Evolutionary conservation across 2,888 invertebrate genomes (phyloP).

Genomic region (Eilema sororculum): DNA sequence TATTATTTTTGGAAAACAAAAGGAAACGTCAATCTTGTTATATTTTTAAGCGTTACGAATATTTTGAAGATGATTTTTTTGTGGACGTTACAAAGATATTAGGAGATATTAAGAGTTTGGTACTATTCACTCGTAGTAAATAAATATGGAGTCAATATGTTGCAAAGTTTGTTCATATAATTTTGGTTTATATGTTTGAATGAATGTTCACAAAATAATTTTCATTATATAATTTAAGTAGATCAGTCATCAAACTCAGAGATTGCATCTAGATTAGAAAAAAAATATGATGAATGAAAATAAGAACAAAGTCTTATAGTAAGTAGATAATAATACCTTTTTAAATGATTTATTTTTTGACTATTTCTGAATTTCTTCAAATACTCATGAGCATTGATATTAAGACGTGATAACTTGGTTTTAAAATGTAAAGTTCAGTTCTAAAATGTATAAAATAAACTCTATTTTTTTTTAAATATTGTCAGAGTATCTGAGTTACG

Average conservation of each 20-base stretch:
- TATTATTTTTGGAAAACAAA: constrained; percentile 62
- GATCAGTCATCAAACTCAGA: no score
- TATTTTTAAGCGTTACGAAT: constrained; percentile 48
- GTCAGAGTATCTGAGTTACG: not conserved
- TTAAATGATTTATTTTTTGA: no score
- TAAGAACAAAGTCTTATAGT: not conserved
- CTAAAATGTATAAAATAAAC: no score
- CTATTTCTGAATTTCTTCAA: not conserved
- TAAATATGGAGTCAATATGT: not conserved
- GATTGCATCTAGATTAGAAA: no score
- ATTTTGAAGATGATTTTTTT: constrained; percentile 47
- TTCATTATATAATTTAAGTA: not conserved
- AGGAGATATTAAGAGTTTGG: not conserved
- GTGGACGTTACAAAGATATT: constrained; percentile 18
- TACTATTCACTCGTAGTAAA: no score
- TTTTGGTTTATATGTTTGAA: not conserved
- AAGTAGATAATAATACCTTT: no score
- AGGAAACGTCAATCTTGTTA: constrained; percentile 67
- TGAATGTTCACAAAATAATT: not conserved
- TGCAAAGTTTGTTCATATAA: not conserved
- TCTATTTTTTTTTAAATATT: no score
- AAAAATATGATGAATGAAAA: no score
- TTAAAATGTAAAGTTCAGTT: no score
- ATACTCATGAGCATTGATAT: no score
- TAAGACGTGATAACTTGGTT: no score